phyloP scores from a whole-genome alignment of 1,140 invertebrate genomes.

The Dinoponera quadriceps region DNA sequence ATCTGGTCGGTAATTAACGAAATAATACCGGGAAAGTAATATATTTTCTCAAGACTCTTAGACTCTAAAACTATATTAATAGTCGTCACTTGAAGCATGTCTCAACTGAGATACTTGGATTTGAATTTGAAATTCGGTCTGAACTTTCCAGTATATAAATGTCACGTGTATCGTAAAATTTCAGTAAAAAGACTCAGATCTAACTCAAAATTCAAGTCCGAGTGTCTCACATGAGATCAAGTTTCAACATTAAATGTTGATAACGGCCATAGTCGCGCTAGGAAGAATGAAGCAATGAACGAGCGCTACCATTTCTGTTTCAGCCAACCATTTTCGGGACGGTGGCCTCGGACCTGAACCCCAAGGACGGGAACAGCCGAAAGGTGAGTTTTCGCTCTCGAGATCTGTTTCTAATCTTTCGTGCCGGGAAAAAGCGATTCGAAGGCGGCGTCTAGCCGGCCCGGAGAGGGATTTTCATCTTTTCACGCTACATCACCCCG shows the following conservation, averaged over 20 bases:
- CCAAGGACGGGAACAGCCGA: conserved; percentile 87
- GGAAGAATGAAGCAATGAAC: neutral
- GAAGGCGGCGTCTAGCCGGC: neutral
- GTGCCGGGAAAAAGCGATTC: neutral
- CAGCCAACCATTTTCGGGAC: conserved; percentile 89
- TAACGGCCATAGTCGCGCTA: neutral
- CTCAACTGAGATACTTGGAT: too few relatives aligned
- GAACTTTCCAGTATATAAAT: too few relatives aligned
- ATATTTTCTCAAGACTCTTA: too few relatives aligned
- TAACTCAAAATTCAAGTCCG: too few relatives aligned
- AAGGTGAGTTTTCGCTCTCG: conserved; percentile 83
- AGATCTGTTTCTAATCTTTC: neutral
- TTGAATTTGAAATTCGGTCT: too few relatives aligned
- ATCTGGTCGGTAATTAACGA: conserved; percentile 12
- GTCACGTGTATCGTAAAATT: too few relatives aligned
- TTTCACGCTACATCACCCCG: conserved; percentile 2
- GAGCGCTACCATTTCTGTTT: conserved; percentile 75
- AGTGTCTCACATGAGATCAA: too few relatives aligned
- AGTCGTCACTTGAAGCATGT: too few relatives aligned
- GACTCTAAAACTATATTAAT: too few relatives aligned
- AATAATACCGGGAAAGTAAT: too few relatives aligned
- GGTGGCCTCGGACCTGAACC: conserved; percentile 87
- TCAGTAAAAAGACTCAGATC: too few relatives aligned
- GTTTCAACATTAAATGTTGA: too few relatives aligned
- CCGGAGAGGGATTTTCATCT: conserved; percentile 43